Evolutionary conservation across 2,113 vertebrate species (phyloP), one percentile per base, ranked within the genome.

Genomic region (Pagrus major): DNA sequence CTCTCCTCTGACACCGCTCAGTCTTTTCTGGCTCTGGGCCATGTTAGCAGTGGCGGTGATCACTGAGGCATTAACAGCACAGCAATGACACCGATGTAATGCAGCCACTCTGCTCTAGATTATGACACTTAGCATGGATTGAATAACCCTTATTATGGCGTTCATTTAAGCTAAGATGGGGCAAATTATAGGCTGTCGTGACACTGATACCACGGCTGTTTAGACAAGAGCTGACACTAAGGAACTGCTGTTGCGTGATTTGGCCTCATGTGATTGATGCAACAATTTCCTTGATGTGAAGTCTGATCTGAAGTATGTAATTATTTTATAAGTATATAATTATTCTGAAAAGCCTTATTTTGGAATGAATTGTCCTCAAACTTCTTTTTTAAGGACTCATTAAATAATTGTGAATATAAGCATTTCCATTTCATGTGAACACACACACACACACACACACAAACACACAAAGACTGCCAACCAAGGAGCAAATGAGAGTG

Each of bases 101-200:
- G 71, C 55, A 86, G 78, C 85, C 58, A 84, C 86, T 89, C 85
- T 35, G 77, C 80, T 81, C 63, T 25, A 63, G 87, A 90, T 91
- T 88, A 89, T 90, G 87, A 91, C 92, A 91, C 83, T 85, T 81
- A 65, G 77, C 81, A 42, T 49, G 76, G 78, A 89, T 88, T 86
- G 73, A 76, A 90, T 89, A 86, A 90, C 89, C 83, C 86, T 86
- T 78, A 91, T 91, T 90, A 91, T 76, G 46, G 71, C 64, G 9
- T 85, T 88, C 86, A 84, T 86, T 91, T 89, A 81, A 75, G 76
- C 66, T 90, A 90, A 88, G 71, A 65, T 68, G 84, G 66, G 78
- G 76, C 71, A 92, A 93, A 91, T 91, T 87, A 92, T 41, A 86
- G 89, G 88, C 83, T 91, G 86, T 88, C 84, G 63, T 33, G 80